Evolutionary conservation across 1,140 invertebrate species (phyloP).

Genomic region (Trachymyrmex septentrionalis): DNA sequence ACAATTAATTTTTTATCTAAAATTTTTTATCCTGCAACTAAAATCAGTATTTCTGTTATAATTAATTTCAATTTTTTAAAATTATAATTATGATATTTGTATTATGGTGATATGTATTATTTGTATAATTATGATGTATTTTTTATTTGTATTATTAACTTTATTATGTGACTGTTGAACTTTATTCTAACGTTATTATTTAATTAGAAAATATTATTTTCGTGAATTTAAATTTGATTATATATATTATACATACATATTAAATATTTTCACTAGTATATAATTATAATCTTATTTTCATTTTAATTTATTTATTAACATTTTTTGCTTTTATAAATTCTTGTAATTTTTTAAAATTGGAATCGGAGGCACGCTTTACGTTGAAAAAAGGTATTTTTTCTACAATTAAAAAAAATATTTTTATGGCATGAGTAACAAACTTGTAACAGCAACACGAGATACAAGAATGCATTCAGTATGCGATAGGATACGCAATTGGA

Average conservation of each 20-base stretch:
- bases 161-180: background rate
- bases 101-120: background rate
- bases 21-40: background rate
- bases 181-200: background rate
- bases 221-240: no score
- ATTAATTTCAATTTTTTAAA: background rate
- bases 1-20: background rate
- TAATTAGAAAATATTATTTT: background rate
- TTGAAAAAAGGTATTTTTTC: background rate
- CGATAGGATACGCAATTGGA: constrained; percentile 29
- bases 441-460: background rate
- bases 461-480: background rate
- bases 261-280: no score
- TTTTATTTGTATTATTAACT: background rate
- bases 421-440: background rate
- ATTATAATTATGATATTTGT: background rate
- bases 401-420: background rate
- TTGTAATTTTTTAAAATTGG: background rate
- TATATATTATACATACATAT: no score
- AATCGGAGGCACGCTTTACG: background rate
- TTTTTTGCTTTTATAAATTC: background rate
- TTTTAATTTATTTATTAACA: background rate
- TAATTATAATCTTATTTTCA: background rate
- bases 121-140: background rate
- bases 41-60: background rate